Percentiles rank a stretch among this genome's conserved stretches.
Conservation (phyloP, 2,113 vertebrate genomes). For the Isichthys henryi region DNA sequence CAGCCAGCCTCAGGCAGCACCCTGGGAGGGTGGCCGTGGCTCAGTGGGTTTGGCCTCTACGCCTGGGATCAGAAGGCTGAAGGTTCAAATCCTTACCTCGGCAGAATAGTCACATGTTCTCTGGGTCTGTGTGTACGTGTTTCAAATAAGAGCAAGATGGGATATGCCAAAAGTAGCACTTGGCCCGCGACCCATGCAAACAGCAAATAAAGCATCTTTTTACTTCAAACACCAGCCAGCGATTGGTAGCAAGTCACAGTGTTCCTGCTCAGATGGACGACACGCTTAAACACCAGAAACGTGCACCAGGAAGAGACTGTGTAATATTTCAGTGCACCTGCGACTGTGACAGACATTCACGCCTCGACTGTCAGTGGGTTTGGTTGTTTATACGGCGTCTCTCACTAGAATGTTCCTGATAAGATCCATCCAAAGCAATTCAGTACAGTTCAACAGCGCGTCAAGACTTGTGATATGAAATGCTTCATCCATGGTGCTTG, state of each 20-base stretch:
- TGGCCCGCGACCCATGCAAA: no score
- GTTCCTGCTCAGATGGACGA: not conserved
- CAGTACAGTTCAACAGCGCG: not conserved
- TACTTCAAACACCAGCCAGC: not conserved
- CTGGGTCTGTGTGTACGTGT: not conserved
- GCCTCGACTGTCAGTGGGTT: not conserved
- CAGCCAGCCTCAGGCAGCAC: not conserved
- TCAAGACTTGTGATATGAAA: not conserved
- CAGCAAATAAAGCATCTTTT: not conserved
- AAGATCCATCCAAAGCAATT: not conserved
- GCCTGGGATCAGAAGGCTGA: not conserved
- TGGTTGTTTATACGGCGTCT: not conserved
- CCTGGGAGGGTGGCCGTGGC: not conserved
- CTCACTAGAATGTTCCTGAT: not conserved
- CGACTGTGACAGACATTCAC: not conserved
- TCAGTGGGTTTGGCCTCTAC: not conserved
- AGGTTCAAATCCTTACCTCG: not conserved
- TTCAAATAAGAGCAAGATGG: not conserved
- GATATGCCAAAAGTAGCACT: not conserved
- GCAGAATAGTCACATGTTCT: not conserved
- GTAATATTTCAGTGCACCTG: not conserved
- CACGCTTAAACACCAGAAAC: not conserved
- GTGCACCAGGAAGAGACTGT: not conserved
- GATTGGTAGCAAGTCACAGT: not conserved
- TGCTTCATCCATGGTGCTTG: not conserved